Evolutionary conservation across 23 tunicate genomes (phyloP).

Genomic region (Trididemnum nubilum): DNA sequence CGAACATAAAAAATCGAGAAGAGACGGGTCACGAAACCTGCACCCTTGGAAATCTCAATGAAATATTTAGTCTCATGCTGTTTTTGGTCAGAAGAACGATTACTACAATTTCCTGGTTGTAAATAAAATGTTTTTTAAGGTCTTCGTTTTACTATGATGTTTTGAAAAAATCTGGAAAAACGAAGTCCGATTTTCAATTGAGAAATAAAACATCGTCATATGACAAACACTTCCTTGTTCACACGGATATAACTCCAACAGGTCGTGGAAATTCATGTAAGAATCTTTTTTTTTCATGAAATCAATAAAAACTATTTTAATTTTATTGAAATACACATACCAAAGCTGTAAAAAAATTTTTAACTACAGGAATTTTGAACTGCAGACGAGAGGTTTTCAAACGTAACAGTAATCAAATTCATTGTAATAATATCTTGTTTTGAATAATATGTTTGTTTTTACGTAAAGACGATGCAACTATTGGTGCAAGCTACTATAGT

Average conservation of each 20-base stretch:
- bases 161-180: conserved; percentile 24
- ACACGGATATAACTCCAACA: conserved; percentile 55
- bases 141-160: conserved; percentile 23
- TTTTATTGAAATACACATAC: not conserved
- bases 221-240: conserved; percentile 48
- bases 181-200: not conserved
- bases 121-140: conserved; percentile 4
- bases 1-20: no score
- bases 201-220: conserved; percentile 42
- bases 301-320: not conserved
- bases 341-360: no score
- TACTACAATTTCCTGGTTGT: no score
- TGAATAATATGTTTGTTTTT: not conserved
- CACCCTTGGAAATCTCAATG: no score
- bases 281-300: no score
- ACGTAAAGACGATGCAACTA: no score
- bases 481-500: not conserved
- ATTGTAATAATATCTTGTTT: not conserved
- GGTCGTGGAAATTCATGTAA: conserved; percentile 57
- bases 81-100: no score
- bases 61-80: no score
- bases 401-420: no score
- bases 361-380: no score
- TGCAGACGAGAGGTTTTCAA: no score
- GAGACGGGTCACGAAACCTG: no score